phyloP scores from a whole-genome alignment of 2,888 invertebrate genomes.

The Bombylius discolor region DNA sequence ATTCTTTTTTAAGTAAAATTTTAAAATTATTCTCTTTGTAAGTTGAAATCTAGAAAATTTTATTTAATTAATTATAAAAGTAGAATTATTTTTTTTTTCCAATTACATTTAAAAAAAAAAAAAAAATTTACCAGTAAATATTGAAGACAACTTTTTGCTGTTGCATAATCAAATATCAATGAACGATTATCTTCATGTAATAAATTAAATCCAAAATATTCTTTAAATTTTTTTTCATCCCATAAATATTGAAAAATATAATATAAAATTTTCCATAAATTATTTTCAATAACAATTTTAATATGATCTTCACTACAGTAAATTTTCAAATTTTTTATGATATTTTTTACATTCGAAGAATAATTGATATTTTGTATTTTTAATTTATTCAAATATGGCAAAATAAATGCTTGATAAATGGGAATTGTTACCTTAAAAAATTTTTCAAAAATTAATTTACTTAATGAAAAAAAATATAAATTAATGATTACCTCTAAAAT shows the following conservation, averaged over 20 bases:
- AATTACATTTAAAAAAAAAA: too few species aligned
- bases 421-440: neutral
- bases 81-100: too few species aligned
- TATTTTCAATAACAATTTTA: neutral
- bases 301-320: neutral
- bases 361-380: neutral
- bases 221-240: slow-evolving; percentile 1
- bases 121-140: neutral
- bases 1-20: slow-evolving; percentile 12
- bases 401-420: neutral
- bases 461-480: neutral
- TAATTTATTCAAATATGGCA: neutral
- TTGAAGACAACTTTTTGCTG: neutral
- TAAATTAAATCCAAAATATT: neutral
- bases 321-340: neutral
- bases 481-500: neutral
- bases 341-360: neutral
- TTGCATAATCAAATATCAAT: neutral
- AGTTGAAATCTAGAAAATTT: neutral
- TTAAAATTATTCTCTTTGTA: neutral
- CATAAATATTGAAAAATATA: neutral
- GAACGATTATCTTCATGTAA: neutral
- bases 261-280: slow-evolving; percentile 2
- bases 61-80: too few species aligned
- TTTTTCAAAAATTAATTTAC: neutral